phyloP scores from a whole-genome alignment of 1,140 invertebrate genomes.

The Bicyclus anynana region DNA sequence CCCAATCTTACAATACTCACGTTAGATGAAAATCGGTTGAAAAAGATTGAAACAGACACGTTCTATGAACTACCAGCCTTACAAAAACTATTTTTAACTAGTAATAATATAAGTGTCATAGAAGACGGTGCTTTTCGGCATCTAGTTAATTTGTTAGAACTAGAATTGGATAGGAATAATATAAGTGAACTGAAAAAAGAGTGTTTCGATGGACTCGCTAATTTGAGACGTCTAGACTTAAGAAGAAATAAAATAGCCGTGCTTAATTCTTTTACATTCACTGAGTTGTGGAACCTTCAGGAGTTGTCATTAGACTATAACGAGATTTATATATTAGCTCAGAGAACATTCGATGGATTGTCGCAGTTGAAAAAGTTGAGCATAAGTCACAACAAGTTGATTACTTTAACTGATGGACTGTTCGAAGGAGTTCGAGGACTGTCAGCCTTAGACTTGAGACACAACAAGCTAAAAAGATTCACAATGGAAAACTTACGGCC shows the following conservation, averaged over 20 bases:
- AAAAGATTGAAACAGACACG: constrained; percentile 83
- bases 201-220: constrained; percentile 84
- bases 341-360: constrained; percentile 84
- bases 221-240: constrained; percentile 82
- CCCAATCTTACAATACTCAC: constrained; percentile 80
- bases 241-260: constrained; percentile 83
- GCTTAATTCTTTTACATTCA: constrained; percentile 85
- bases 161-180: constrained; percentile 85
- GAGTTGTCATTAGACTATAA: constrained; percentile 87
- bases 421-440: constrained; percentile 82
- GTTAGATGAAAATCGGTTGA: constrained; percentile 84
- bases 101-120: constrained; percentile 84
- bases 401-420: constrained; percentile 80
- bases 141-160: constrained; percentile 80
- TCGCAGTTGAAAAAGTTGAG: constrained; percentile 82
- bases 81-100: constrained; percentile 82
- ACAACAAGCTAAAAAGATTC: constrained; percentile 84
- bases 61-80: constrained; percentile 85
- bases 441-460: constrained; percentile 83
- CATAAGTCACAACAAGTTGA: constrained; percentile 86
- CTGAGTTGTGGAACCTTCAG: constrained; percentile 83
- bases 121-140: constrained; percentile 85
- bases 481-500: constrained; percentile 84
- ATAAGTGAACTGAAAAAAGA: constrained; percentile 83
- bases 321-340: constrained; percentile 79